A percentile compares a stretch with the other conserved stretches of the same genome.
These are phyloP conservation scores for Garra rufa DNA, from an alignment of 2,113 vertebrate species.

Conservation along the genomic window DNA sequence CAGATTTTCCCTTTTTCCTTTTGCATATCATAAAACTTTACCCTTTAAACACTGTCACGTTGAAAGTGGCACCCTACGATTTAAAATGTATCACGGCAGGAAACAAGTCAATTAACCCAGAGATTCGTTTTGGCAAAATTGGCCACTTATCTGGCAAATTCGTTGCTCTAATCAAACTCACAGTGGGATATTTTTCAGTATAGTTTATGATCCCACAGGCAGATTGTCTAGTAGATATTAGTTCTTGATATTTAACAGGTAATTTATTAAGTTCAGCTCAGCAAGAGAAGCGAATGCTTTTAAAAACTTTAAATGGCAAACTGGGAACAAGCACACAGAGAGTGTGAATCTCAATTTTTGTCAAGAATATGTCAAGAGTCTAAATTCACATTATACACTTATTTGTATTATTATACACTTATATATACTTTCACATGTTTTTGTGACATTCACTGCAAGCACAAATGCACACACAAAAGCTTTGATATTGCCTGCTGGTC, in stretches of 20 bases:
- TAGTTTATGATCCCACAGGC: conserved; percentile 26
- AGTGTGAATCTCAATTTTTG: conserved; percentile 2
- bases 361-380: not conserved
- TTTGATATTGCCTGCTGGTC: conserved; percentile 45
- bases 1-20: conserved; percentile 3
- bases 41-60: conserved; percentile 21
- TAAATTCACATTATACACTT: not conserved
- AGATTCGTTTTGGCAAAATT: conserved; percentile 46
- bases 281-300: not conserved
- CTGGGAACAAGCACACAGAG: not conserved
- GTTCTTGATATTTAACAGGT: conserved; percentile 16
- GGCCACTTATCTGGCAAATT: conserved; percentile 49
- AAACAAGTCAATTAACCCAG: conserved; percentile 36
- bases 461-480: not conserved
- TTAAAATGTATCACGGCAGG: conserved; percentile 15
- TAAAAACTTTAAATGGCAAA: not conserved
- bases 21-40: conserved; percentile 6
- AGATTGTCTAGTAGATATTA: conserved; percentile 32
- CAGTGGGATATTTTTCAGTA: conserved; percentile 24
- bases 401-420: no score
- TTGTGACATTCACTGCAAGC: not conserved
- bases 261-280: conserved; percentile 38
- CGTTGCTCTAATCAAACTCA: conserved; percentile 41
- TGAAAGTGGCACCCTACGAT: conserved; percentile 39
- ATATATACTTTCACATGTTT: not conserved